These are phyloP conservation scores for Fulmarus glacialis DNA, from an alignment of 2,113 vertebrate genomes.

Conservation along the genomic window DNA sequence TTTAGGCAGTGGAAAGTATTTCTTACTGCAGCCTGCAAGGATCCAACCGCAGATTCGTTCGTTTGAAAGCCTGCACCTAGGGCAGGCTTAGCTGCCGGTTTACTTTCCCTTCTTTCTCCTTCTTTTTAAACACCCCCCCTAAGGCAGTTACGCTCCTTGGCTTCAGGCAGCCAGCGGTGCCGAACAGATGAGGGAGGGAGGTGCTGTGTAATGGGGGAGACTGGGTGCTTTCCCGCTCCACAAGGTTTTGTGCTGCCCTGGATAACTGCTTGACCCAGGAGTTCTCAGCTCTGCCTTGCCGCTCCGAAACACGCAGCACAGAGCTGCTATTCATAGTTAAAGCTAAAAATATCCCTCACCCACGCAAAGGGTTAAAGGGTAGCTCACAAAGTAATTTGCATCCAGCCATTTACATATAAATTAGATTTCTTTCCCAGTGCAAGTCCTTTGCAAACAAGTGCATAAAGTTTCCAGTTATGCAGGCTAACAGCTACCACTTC, in stretches of 20 bases:
- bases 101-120: not conserved
- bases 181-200: not conserved
- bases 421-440: slow-evolving; percentile 8
- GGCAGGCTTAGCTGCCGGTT: not conserved
- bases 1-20: not conserved
- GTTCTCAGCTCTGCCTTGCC: not conserved
- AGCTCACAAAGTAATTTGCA: not conserved
- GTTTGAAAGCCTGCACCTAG: not conserved
- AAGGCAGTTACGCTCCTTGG: not conserved
- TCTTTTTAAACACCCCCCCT: not conserved
- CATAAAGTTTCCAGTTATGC: not conserved
- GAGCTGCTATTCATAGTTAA: not conserved
- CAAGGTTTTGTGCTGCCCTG: not conserved
- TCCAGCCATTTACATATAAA: slow-evolving; percentile 44
- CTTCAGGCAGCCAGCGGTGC: not conserved
- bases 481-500: not conserved
- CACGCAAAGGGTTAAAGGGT: slow-evolving; percentile 12
- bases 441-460: slow-evolving; percentile 2
- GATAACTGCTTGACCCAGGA: not conserved
- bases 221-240: not conserved
- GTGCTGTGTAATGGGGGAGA: not conserved
- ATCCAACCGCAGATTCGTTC: not conserved
- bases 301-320: not conserved
- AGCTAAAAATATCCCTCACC: slow-evolving; percentile 42
- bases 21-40: not conserved